phyloP scores from a whole-genome alignment of 2,797 vertebrate species.

The Fistularia commersonii region DNA sequence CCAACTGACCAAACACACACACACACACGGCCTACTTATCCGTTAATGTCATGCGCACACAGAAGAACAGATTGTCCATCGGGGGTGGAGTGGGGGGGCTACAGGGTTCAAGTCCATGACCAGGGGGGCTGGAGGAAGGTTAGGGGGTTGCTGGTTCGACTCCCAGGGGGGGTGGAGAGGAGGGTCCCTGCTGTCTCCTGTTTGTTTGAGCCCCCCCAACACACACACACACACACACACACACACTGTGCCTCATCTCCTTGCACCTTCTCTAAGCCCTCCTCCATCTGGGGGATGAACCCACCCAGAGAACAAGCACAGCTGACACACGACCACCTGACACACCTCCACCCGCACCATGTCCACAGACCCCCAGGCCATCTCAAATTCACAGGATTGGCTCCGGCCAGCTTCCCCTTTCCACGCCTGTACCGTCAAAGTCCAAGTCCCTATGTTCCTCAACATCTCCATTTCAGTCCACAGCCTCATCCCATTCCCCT shows the following conservation, averaged over 20 bases:
- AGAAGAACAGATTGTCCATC: conserved; percentile 68
- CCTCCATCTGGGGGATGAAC: conserved; percentile 18
- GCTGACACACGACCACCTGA: conserved; percentile 6
- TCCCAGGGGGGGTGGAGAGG: conserved; percentile 48
- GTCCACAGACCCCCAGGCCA: conserved; percentile 18
- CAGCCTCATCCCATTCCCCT: too few relatives aligned
- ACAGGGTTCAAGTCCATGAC: conserved; percentile 71
- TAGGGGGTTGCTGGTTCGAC: conserved; percentile 63
- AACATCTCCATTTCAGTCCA: too few relatives aligned
- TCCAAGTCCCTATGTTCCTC: too few relatives aligned
- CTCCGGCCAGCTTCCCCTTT: conserved; percentile 25
- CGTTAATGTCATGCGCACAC: conserved; percentile 57
- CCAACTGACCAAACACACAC: conserved; percentile 50
- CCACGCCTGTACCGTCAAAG: too few relatives aligned
- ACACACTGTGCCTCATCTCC: conserved; percentile 11
- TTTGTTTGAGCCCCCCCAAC: conserved; percentile 13
- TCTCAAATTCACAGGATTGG: conserved; percentile 44
- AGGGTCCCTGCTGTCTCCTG: conserved; percentile 59
- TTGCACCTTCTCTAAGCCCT: conserved; percentile 4
- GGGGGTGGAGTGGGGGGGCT: conserved; percentile 27
- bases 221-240: conserved; percentile 31
- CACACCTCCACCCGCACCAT: conserved; percentile 21
- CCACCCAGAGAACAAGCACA: too few relatives aligned
- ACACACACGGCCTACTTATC: conserved; percentile 46
- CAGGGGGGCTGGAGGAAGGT: conserved; percentile 61